Conservation (phyloP, 2,888 invertebrate genomes). For the Polyommatus icarus region DNA sequence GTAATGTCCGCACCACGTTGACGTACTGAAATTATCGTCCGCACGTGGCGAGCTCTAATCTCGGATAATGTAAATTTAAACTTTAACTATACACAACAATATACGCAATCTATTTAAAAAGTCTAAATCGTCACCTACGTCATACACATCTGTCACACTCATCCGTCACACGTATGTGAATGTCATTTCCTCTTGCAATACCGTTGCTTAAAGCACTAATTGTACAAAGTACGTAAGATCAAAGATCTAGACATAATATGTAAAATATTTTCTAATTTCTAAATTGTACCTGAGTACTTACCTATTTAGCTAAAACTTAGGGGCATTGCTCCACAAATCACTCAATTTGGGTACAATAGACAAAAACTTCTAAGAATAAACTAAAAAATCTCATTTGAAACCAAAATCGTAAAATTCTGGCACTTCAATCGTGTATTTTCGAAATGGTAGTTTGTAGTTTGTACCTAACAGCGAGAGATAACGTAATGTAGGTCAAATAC, state of each 20-base stretch:
- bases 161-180: background rate
- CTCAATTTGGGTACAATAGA: background rate
- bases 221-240: background rate
- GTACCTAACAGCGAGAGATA: slow-evolving; percentile 5
- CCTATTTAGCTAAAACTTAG: too few relatives aligned
- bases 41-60: slow-evolving; percentile 2
- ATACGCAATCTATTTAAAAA: too few relatives aligned
- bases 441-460: slow-evolving; percentile 12
- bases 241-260: background rate
- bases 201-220: background rate
- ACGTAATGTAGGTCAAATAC: slow-evolving; percentile 2
- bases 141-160: background rate
- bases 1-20: background rate
- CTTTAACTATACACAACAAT: background rate
- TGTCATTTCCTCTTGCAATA: background rate
- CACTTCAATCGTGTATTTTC: background rate
- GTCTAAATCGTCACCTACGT: background rate
- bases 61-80: background rate
- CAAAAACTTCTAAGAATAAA: background rate
- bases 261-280: background rate
- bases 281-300: background rate
- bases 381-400: background rate
- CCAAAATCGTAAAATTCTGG: background rate
- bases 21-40: slow-evolving; percentile 8
- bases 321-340: background rate